Percentiles rank a stretch among this genome's conserved stretches.
phyloP scores from a whole-genome alignment of 2,888 invertebrate species.

The Augiades crinisus region DNA sequence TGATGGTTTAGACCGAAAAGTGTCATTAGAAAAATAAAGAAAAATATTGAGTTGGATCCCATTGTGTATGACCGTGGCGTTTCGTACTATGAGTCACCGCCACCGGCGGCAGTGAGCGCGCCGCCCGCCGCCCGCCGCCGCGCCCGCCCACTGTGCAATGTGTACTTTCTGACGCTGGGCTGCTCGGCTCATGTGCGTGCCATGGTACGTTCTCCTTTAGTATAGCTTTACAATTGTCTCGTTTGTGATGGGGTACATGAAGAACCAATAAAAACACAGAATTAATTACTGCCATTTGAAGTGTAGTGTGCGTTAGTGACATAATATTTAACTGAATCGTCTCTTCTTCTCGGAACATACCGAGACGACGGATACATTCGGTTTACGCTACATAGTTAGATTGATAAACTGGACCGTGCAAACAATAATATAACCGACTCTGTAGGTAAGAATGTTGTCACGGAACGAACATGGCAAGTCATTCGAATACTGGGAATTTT shows the following conservation, averaged over 20 bases:
- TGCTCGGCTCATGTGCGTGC: slow-evolving; percentile 8
- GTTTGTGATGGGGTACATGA: too few relatives aligned
- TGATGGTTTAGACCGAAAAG: neutral
- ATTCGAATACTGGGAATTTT: neutral
- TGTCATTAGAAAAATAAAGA: slow-evolving; percentile 1
- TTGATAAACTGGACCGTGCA: too few relatives aligned
- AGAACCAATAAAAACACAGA: too few relatives aligned
- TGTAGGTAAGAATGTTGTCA: neutral
- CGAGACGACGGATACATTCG: too few relatives aligned
- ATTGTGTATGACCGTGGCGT: slow-evolving; percentile 26
- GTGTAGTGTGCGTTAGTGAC: too few relatives aligned
- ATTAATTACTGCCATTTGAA: too few relatives aligned
- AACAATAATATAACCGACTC: too few relatives aligned
- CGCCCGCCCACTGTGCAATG: neutral
- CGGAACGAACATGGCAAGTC: neutral
- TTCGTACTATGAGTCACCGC: neutral
- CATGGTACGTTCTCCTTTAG: neutral
- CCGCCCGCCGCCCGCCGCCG: slow-evolving; percentile 5
- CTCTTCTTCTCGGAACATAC: too few relatives aligned
- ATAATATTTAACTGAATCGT: too few relatives aligned
- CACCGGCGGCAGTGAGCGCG: slow-evolving; percentile 17
- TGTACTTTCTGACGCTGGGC: slow-evolving; percentile 8
- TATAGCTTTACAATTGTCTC: neutral
- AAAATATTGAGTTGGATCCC: slow-evolving; percentile 13
- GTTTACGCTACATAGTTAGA: too few relatives aligned